Conservation (phyloP, 2,888 invertebrate genomes). For the Nephrotoma appendiculata region DNA sequence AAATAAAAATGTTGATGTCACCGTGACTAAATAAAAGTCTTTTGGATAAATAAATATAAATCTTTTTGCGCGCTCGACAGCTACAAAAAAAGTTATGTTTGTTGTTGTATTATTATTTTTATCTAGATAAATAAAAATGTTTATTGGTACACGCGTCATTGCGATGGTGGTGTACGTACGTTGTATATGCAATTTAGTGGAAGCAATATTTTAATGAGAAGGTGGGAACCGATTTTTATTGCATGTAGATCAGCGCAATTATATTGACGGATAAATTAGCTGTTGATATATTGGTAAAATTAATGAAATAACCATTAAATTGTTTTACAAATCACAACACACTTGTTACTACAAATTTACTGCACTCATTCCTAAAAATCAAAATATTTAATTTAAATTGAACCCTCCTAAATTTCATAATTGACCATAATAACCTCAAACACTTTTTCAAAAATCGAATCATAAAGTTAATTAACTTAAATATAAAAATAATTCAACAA, state of each 20-base stretch:
- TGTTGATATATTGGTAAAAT: not conserved
- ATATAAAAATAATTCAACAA: not conserved
- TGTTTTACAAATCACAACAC: not conserved
- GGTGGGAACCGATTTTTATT: not conserved
- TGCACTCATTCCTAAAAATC: not conserved
- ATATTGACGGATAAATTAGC: not conserved
- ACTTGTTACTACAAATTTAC: not conserved
- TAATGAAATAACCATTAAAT: not conserved
- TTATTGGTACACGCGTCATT: not conserved
- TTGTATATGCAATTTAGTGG: not conserved
- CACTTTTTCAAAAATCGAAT: not conserved
- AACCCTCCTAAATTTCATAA: not conserved
- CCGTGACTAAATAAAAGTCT: conserved; percentile 6
- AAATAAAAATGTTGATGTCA: conserved; percentile 6
- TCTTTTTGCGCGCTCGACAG: not conserved
- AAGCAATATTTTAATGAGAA: not conserved
- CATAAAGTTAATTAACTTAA: not conserved
- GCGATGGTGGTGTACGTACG: not conserved
- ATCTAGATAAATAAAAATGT: not conserved
- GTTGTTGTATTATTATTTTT: not conserved
- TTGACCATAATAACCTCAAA: not conserved
- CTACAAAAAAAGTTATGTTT: not conserved
- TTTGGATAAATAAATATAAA: not conserved
- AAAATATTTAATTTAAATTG: not conserved
- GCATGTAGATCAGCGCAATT: not conserved